Conservation (phyloP, 37 sponge, comb jelly and placozoan species). For the Ephydatia muelleri region DNA sequence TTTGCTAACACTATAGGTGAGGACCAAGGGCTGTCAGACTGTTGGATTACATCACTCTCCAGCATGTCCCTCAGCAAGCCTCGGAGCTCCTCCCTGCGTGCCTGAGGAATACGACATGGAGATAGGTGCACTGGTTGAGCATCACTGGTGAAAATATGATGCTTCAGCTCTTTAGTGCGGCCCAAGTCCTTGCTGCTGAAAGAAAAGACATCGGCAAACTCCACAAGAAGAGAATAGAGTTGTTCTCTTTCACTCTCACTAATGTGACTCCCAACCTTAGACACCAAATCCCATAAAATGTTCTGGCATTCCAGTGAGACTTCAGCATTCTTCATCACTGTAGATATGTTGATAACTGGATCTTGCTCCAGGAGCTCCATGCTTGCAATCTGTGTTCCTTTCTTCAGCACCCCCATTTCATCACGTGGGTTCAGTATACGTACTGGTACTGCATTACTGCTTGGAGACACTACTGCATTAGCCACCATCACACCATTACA, state of each 20-base stretch:
- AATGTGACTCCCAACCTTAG: too few species aligned
- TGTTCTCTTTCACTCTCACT: too few species aligned
- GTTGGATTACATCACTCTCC: slow-evolving; percentile 8
- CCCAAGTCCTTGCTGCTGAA: too few species aligned
- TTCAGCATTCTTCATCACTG: too few species aligned
- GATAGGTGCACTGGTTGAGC: slow-evolving; percentile 45
- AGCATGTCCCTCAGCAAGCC: slow-evolving; percentile 49
- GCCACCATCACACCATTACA: not conserved
- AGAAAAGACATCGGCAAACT: too few species aligned
- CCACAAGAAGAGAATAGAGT: too few species aligned
- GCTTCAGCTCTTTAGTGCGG: too few species aligned
- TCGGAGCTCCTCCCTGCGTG: slow-evolving; percentile 8
- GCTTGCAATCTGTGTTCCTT: slow-evolving; percentile 11
- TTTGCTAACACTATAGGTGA: slow-evolving; percentile 32
- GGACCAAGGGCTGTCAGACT: slow-evolving; percentile 33
- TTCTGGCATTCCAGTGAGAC: too few species aligned
- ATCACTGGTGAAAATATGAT: slow-evolving; percentile 47
- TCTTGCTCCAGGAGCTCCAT: slow-evolving; percentile 2
- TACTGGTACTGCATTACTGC: not conserved
- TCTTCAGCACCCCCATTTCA: slow-evolving; percentile 7
- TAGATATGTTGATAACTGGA: too few species aligned
- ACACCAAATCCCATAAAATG: too few species aligned
- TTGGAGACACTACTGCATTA: not conserved
- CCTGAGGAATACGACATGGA: slow-evolving; percentile 37
- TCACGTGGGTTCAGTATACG: slow-evolving; percentile 11